These are phyloP conservation scores for Muntiacus reevesi DNA, from an alignment of 2,113 vertebrate genomes.

Conservation along the genomic window DNA sequence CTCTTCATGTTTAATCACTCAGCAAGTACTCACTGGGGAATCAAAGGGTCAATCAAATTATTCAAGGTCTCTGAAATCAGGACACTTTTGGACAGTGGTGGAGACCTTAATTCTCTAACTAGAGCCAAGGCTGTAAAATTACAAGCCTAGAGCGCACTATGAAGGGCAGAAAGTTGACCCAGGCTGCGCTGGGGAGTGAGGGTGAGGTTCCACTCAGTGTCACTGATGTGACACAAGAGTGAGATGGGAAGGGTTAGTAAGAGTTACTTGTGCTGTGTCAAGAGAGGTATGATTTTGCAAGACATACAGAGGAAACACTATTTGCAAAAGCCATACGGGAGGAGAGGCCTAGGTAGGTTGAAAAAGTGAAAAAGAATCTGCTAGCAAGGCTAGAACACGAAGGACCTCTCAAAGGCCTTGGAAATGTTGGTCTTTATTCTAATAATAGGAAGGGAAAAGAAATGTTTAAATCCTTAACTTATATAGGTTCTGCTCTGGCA, in stretches of 20 bases:
- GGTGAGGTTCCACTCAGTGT: not conserved
- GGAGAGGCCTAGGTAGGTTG: not conserved
- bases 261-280: not conserved
- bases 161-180: not conserved
- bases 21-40: not conserved
- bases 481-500: not conserved
- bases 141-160: not conserved
- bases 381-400: not conserved
- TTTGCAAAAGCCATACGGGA: not conserved
- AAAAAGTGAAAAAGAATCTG: not conserved
- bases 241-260: not conserved
- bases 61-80: not conserved
- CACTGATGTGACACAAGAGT: not conserved
- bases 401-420: not conserved
- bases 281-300: not conserved
- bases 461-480: not conserved
- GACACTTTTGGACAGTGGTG: not conserved
- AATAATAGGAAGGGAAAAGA: not conserved
- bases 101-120: not conserved
- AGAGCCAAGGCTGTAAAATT: not conserved
- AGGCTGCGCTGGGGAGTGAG: not conserved
- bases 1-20: not conserved
- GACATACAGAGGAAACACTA: not conserved
- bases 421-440: constrained; percentile 5
- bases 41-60: not conserved